These are phyloP conservation scores for Encarsia formosa DNA, from an alignment of 2,888 invertebrate species.

Conservation along the genomic window DNA sequence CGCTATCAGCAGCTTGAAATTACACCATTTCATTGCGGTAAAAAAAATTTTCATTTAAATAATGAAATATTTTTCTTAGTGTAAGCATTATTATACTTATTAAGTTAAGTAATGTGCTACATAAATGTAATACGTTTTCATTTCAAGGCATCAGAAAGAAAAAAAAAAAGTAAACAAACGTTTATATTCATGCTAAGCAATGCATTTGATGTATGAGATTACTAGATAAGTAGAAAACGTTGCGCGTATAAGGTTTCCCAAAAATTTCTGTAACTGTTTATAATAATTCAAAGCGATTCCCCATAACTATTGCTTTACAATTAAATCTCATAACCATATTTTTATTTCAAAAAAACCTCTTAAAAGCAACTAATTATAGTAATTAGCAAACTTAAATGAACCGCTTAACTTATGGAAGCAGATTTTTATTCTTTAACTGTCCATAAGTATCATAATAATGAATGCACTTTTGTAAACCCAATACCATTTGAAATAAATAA, in stretches of 20 bases:
- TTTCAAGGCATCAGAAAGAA: constrained; percentile 10
- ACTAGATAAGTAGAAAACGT: constrained; percentile 9
- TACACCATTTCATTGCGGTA: too few relatives aligned
- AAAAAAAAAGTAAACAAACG: neutral
- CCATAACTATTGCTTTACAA: too few relatives aligned
- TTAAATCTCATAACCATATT: too few relatives aligned
- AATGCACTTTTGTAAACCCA: constrained; percentile 21
- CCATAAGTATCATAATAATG: constrained; percentile 39
- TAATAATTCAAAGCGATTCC: constrained; percentile 2
- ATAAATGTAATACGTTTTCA: constrained; percentile 28
- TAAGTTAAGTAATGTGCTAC: constrained; percentile 36
- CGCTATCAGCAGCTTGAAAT: too few relatives aligned
- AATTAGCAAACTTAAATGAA: too few relatives aligned
- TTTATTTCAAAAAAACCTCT: constrained; percentile 5
- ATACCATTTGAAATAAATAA: constrained; percentile 12
- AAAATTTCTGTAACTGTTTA: constrained; percentile 11
- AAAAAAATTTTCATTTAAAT: too few relatives aligned
- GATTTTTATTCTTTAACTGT: constrained; percentile 22
- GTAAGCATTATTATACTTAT: constrained; percentile 37
- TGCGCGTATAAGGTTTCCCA: constrained; percentile 4
- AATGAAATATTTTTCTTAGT: too few relatives aligned
- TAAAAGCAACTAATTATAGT: too few relatives aligned
- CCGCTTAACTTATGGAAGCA: constrained; percentile 1
- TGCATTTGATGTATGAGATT: constrained; percentile 14
- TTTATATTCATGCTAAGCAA: constrained; percentile 7